Percentiles rank a stretch among this genome's conserved stretches.
Conservation (phyloP, 2,113 vertebrate species). For the Prionailurus bengalensis region DNA sequence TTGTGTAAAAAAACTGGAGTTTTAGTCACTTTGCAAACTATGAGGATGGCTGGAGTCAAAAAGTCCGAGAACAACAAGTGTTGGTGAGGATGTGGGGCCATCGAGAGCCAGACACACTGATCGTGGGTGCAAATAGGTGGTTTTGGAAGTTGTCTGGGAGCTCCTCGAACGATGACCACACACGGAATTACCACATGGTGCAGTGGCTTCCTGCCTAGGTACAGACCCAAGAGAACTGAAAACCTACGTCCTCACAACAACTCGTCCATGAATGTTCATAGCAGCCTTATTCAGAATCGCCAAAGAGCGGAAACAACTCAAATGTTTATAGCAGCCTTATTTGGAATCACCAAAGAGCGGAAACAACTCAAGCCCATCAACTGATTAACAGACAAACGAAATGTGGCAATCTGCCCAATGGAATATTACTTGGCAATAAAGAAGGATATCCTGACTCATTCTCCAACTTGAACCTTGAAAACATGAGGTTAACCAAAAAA, state of each 20-base stretch:
- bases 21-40: not conserved
- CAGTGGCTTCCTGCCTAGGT: not conserved
- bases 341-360: not conserved
- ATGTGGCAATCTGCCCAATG: not conserved
- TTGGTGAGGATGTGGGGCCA: not conserved
- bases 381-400: not conserved
- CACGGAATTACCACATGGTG: not conserved
- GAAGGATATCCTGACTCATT: not conserved
- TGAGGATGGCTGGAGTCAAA: not conserved
- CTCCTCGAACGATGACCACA: not conserved
- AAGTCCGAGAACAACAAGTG: not conserved
- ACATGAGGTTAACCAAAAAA: not conserved
- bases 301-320: not conserved
- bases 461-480: not conserved
- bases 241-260: not conserved
- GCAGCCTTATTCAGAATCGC: not conserved
- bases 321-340: not conserved
- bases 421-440: not conserved
- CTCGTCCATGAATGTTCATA: too few species aligned
- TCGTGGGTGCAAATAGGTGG: too few species aligned
- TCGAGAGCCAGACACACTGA: not conserved
- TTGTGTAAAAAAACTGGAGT: not conserved
- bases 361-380: not conserved
- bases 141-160: not conserved
- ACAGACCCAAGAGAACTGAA: not conserved